Percentiles rank a stretch among this genome's conserved stretches.
Conservation (phyloP, 1,140 invertebrate species). For the Leptonema lineaticorne region DNA sequence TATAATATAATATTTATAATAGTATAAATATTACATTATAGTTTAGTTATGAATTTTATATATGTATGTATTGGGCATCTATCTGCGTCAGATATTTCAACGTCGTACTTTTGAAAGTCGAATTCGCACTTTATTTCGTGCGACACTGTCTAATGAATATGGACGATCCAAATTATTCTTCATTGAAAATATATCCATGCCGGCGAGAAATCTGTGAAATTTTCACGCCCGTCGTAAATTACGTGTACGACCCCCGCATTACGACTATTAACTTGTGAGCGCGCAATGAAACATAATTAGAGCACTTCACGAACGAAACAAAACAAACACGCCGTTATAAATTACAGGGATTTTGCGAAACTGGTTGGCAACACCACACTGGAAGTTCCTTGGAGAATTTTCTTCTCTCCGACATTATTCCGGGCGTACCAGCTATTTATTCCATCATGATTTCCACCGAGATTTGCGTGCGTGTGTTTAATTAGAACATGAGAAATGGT, state of each 20-base stretch:
- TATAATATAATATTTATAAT: too few relatives aligned
- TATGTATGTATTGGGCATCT: too few relatives aligned
- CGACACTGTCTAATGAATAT: too few relatives aligned
- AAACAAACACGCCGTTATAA: slow-evolving; percentile 11
- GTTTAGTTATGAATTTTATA: too few relatives aligned
- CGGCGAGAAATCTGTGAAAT: background rate
- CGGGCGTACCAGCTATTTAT: slow-evolving; percentile 35
- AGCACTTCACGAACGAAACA: slow-evolving; percentile 19
- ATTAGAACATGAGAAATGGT: slow-evolving; percentile 40
- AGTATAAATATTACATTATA: too few relatives aligned
- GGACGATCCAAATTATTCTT: too few relatives aligned
- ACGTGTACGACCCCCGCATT: slow-evolving; percentile 3
- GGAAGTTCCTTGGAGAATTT: slow-evolving; percentile 33
- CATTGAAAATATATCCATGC: too few relatives aligned
- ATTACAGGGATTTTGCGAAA: slow-evolving; percentile 17
- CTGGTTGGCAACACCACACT: slow-evolving; percentile 16
- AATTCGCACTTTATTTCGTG: too few relatives aligned
- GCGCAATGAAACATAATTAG: slow-evolving; percentile 19
- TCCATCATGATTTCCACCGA: slow-evolving; percentile 36
- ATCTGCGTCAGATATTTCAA: too few relatives aligned
- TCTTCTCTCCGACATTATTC: slow-evolving; percentile 32
- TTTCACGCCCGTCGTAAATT: slow-evolving; percentile 10
- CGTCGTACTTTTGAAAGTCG: too few relatives aligned
- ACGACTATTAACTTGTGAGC: slow-evolving; percentile 18
- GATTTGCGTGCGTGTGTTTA: slow-evolving; percentile 41